Conservation (phyloP, 2,888 invertebrate genomes). For the Sphaerolaimus hirsutus region DNA sequence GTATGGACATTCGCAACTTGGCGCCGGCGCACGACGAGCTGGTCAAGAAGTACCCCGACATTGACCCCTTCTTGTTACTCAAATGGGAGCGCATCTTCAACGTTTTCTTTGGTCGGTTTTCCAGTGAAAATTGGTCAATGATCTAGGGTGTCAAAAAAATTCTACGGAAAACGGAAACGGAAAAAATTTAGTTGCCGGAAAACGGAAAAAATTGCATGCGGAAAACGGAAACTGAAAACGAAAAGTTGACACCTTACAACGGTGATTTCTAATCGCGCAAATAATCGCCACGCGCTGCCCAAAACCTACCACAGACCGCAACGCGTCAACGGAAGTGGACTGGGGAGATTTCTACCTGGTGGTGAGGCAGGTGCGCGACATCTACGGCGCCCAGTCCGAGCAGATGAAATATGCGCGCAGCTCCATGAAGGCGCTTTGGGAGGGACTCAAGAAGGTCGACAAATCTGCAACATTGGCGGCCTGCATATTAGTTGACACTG, state of each 20-base stretch:
- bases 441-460: constrained; percentile 17
- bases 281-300: too few relatives aligned
- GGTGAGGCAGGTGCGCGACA: constrained; percentile 20
- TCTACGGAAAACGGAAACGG: too few relatives aligned
- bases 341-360: constrained; percentile 23
- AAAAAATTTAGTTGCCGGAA: too few relatives aligned
- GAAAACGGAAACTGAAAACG: too few relatives aligned
- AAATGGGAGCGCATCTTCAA: constrained; percentile 23
- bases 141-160: neutral
- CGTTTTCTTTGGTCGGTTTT: constrained; percentile 17
- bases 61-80: constrained; percentile 16
- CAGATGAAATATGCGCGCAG: constrained; percentile 17
- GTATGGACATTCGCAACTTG: too few relatives aligned
- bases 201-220: too few relatives aligned
- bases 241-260: too few relatives aligned
- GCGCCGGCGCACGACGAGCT: too few relatives aligned
- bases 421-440: constrained; percentile 18
- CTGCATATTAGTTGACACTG: too few relatives aligned
- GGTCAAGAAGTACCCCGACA: constrained; percentile 12
- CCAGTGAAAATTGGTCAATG: neutral
- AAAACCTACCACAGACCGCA: constrained; percentile 14
- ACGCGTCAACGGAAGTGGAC: constrained; percentile 16
- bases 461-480: too few relatives aligned
- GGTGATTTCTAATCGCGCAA: too few relatives aligned
- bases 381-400: constrained; percentile 22